phyloP scores from a whole-genome alignment of 2,888 invertebrate species.

The Griposia aprilina region DNA sequence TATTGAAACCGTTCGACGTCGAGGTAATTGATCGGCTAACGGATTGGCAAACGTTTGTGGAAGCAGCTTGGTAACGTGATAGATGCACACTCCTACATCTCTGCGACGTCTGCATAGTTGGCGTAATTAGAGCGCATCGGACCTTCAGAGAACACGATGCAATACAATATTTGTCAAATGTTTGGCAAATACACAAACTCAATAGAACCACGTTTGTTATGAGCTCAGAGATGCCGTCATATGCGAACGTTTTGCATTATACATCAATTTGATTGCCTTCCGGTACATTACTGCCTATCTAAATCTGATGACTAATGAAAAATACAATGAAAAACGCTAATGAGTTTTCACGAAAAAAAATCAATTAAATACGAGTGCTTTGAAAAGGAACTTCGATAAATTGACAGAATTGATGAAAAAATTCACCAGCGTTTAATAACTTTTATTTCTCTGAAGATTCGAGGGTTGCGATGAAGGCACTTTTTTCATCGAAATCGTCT shows the following conservation, averaged over 20 bases:
- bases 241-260: conserved; percentile 73
- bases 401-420: conserved; percentile 55
- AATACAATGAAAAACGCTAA: conserved; percentile 40
- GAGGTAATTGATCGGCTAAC: conserved; percentile 54
- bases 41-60: conserved; percentile 47
- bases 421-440: conserved; percentile 52
- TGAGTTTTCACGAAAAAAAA: conserved; percentile 53
- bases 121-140: conserved; percentile 34
- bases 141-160: conserved; percentile 10
- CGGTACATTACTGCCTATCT: conserved; percentile 33
- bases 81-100: conserved; percentile 7
- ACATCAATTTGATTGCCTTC: conserved; percentile 61
- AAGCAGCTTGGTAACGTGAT: conserved; percentile 26
- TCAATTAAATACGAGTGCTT: conserved; percentile 53
- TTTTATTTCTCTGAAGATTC: conserved; percentile 55
- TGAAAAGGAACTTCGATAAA: conserved; percentile 55
- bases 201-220: conserved; percentile 61
- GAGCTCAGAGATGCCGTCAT: conserved; percentile 65
- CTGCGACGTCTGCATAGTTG: conserved; percentile 20
- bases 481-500: conserved; percentile 68
- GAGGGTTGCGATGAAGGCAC: conserved; percentile 57
- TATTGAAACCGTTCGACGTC: conserved; percentile 48
- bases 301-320: conserved; percentile 36
- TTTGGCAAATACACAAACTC: conserved; percentile 51
- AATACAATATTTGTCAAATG: conserved; percentile 56